Base-by-base conservation (phyloP, 2,113 vertebrate genomes). In the Paramisgurnus dabryanus region DNA sequence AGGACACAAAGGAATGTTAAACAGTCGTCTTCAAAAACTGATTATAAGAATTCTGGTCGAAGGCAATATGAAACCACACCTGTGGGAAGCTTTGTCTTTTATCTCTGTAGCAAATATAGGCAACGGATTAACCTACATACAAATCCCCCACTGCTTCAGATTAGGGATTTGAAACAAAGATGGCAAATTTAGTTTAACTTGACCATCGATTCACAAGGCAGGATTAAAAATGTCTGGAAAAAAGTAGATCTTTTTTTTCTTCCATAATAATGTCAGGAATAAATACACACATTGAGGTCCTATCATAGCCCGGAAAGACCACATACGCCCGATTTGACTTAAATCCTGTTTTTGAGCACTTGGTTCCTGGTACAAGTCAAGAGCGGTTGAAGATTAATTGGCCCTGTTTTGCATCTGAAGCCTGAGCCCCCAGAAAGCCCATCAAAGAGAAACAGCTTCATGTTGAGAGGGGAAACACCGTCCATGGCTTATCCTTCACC, bases 171-270 rank as follows among this genome's bases (percentile, higher is more conserved):
- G 73, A 80, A 83, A 81, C 79, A 63, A 86, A 84, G 82, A 87
- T 55, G 67, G 76, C 76, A 83, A 83, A 83, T 83, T 85, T 77
- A 85, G 80, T 70, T 88, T 89, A 87, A 80, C 55, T 58, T 53
- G 67, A 45, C 47, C 63, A 67, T 66, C 84, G 49, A 72, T 17
- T 17, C 58, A 76, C 65, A 63, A 75, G 69, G 50, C 41, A 76
- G 81, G 88, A 89, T 90, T 90, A 84, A 82, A 85, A 67, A 76
- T 61, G 66, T 84, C n/a, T 78, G 72, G 75, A 64, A 73, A 83
- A 66, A 67, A n/a, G 13, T 0, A 49, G 45, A 39, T 74, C 78
- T 83, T 39, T 69, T 43, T 34, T 34, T 34, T 72, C 74, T 82
- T 53, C 39, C 73, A 50, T 39, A 40, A 45, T 49, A n/a, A 67